phyloP scores from a whole-genome alignment of 2,888 invertebrate species.

The Apamea sordens region DNA sequence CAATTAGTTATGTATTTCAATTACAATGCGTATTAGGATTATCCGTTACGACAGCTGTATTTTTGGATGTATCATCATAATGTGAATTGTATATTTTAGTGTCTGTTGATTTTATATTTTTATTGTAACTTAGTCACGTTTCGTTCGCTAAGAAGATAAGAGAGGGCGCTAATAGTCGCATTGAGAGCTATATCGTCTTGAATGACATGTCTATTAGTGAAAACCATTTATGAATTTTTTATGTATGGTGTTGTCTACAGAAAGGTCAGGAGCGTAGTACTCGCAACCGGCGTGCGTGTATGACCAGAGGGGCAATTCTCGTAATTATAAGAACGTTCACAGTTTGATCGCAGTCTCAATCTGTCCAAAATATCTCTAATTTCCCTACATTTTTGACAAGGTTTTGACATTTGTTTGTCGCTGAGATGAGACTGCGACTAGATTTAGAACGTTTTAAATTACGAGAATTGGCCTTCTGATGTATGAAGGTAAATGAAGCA shows the following conservation, averaged over 20 bases:
- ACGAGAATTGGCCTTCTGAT: background rate
- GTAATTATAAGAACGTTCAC: too few species aligned
- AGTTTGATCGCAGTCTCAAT: background rate
- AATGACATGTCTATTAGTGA: background rate
- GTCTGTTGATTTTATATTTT: background rate
- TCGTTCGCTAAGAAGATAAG: conserved; percentile 16
- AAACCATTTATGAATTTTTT: background rate
- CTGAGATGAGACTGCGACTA: too few species aligned
- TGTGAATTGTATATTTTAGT: background rate
- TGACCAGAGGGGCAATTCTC: background rate
- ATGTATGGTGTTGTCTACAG: background rate
- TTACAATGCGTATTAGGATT: background rate
- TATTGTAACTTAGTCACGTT: background rate
- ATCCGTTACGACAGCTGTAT: background rate
- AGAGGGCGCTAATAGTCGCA: conserved; percentile 49
- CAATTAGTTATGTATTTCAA: background rate
- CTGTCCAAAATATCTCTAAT: too few species aligned
- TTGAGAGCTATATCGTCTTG: background rate
- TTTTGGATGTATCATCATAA: background rate
- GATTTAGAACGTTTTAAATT: too few species aligned
- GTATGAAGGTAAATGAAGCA: background rate
- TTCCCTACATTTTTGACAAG: too few species aligned
- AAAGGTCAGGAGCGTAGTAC: background rate
- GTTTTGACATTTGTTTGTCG: too few species aligned
- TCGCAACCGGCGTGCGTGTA: background rate